Evolutionary conservation across 2,888 invertebrate species (phyloP).

Genomic region (Oscheius sp.): DNA sequence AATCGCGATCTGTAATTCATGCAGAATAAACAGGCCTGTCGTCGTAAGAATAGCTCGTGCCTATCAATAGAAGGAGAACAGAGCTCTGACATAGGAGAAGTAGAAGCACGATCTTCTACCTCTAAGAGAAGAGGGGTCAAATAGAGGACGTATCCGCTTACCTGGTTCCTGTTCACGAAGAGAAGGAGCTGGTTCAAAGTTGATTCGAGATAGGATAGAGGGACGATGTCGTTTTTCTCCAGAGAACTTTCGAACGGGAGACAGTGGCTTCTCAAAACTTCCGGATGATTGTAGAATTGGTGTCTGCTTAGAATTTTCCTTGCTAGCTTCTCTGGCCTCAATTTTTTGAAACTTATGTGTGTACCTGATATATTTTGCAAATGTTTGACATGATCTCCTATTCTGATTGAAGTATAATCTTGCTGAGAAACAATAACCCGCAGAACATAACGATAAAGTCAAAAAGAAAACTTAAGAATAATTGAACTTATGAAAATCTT

Average conservation of each 20-base stretch:
- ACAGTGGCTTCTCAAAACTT: neutral
- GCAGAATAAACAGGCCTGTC: slow-evolving; percentile 10
- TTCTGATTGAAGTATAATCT: slow-evolving; percentile 35
- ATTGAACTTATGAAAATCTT: neutral
- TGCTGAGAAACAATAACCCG: slow-evolving; percentile 36
- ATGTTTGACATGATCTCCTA: slow-evolving; percentile 38
- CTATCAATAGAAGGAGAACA: slow-evolving; percentile 24
- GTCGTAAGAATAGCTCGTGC: slow-evolving; percentile 24
- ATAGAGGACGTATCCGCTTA: neutral
- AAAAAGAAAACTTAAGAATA: slow-evolving; percentile 44
- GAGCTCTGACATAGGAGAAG: slow-evolving; percentile 15
- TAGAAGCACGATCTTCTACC: slow-evolving; percentile 4
- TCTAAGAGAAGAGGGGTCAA: slow-evolving; percentile 5
- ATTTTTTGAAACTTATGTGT: too few relatives aligned
- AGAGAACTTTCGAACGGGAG: slow-evolving; percentile 6
- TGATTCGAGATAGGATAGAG: slow-evolving; percentile 45
- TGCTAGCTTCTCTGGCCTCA: neutral
- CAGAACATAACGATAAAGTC: slow-evolving; percentile 45
- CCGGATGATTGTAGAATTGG: neutral
- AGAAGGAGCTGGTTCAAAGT: slow-evolving; percentile 45
- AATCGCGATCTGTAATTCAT: neutral
- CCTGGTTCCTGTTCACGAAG: slow-evolving; percentile 45
- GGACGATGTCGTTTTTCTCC: slow-evolving; percentile 33
- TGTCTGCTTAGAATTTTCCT: neutral
- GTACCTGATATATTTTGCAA: slow-evolving; percentile 44